These are phyloP conservation scores for Hyles lineata DNA, from an alignment of 2,888 invertebrate species.

Conservation along the genomic window DNA sequence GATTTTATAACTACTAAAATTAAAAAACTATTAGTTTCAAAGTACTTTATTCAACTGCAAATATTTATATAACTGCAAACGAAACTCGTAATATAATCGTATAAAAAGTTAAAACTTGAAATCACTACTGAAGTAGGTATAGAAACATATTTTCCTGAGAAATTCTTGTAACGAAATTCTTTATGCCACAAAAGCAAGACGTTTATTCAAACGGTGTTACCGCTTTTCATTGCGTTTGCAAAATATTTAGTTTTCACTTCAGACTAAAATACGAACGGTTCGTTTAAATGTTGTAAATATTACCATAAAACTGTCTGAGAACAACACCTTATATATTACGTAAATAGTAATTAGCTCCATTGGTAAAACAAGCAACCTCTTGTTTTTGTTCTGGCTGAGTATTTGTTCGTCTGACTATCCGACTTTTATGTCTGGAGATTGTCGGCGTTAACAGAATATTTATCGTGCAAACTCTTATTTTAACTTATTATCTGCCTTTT, in stretches of 20 bases:
- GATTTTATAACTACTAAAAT: not conserved
- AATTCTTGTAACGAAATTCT: not conserved
- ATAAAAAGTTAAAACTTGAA: not conserved
- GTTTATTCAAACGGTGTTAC: constrained; percentile 6
- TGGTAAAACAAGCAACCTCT: constrained; percentile 2
- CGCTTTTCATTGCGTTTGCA: constrained; percentile 3
- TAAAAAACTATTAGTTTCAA: too few species aligned
- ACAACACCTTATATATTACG: constrained; percentile 3
- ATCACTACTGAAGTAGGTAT: not conserved
- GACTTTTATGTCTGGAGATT: not conserved
- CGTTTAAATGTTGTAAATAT: constrained; percentile 6
- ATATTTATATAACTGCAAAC: too few species aligned
- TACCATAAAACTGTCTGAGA: not conserved
- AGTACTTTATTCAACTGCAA: too few species aligned
- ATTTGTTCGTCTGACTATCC: constrained; percentile 6
- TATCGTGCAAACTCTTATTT: not conserved
- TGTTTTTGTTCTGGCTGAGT: not conserved
- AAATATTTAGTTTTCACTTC: constrained; percentile 2
- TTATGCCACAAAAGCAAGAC: constrained; percentile 6
- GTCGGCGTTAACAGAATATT: not conserved
- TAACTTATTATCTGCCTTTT: not conserved
- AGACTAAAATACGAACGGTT: constrained; percentile 3
- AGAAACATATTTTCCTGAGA: not conserved
- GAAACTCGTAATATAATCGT: not conserved
- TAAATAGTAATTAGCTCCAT: constrained; percentile 6